Evolutionary conservation across 2,113 vertebrate species (phyloP).

Genomic region (Periophthalmodon schlosseri): DNA sequence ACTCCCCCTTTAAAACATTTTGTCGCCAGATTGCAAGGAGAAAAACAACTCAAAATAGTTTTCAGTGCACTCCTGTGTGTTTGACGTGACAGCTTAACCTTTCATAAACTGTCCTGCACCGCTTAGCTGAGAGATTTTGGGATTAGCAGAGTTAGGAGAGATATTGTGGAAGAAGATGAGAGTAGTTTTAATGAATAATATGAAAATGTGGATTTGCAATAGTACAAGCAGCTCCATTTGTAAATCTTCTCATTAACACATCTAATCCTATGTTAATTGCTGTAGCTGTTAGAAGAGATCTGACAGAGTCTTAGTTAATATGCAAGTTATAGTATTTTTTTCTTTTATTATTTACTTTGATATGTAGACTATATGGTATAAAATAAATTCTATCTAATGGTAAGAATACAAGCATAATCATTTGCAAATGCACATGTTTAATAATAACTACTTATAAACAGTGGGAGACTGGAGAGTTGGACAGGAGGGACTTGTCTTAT

Average conservation of each 20-base stretch:
- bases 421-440: background rate
- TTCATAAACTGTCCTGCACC: constrained; percentile 40
- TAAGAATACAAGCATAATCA: no score
- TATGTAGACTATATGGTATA: background rate
- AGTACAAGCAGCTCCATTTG: constrained; percentile 35
- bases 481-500: constrained; percentile 3
- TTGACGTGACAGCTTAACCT: constrained; percentile 56
- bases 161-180: constrained; percentile 55
- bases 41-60: constrained; percentile 44
- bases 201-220: constrained; percentile 33
- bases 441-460: constrained; percentile 7
- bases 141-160: constrained; percentile 58
- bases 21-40: background rate
- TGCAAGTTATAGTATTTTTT: constrained; percentile 6
- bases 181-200: constrained; percentile 35
- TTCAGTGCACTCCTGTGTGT: constrained; percentile 39
- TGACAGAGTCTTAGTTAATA: constrained; percentile 24
- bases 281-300: constrained; percentile 24
- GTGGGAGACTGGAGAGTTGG: background rate
- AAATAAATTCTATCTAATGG: no score
- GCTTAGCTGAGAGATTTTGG: constrained; percentile 48
- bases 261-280: constrained; percentile 63
- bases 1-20: background rate
- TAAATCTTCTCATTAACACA: constrained; percentile 53
- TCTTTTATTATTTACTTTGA: background rate